Percentiles rank a stretch among this genome's conserved stretches.
phyloP scores from a whole-genome alignment of 2,113 vertebrate genomes.

The Dinomys branickii region DNA sequence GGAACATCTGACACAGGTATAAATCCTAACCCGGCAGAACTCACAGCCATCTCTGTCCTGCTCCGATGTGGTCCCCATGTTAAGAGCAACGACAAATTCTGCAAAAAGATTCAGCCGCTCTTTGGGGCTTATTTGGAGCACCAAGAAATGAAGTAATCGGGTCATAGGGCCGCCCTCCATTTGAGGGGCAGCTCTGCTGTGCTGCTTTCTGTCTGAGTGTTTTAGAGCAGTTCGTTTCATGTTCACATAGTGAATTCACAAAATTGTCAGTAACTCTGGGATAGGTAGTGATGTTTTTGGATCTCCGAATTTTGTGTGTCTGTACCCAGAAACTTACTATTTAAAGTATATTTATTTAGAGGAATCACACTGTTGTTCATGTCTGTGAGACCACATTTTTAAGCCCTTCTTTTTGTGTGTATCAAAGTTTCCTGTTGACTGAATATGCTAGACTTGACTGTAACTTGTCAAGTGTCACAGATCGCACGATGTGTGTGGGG shows the following conservation, averaged over 20 bases:
- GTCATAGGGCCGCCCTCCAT: not conserved
- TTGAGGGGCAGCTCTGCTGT: accelerated
- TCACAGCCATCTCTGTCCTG: not conserved
- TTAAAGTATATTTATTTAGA: constrained; percentile 85
- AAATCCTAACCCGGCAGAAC: not conserved
- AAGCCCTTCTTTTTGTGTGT: constrained; percentile 82
- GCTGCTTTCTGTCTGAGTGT: not conserved
- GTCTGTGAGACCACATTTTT: constrained; percentile 80
- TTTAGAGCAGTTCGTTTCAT: constrained; percentile 43
- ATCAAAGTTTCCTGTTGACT: constrained; percentile 81
- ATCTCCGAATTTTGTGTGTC: constrained; percentile 67
- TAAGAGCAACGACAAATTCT: not conserved
- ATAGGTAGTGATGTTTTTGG: not conserved
- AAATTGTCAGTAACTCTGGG: constrained; percentile 59
- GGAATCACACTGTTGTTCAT: constrained; percentile 80
- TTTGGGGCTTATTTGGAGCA: not conserved
- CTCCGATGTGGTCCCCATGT: not conserved
- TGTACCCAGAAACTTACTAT: constrained; percentile 69
- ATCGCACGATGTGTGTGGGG: constrained; percentile 78
- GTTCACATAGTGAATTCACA: constrained; percentile 43
- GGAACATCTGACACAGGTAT: not conserved
- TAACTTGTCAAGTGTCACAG: constrained; percentile 79
- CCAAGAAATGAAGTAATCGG: constrained; percentile 21
- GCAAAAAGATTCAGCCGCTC: not conserved
- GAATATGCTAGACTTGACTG: constrained; percentile 80